Percentiles rank a stretch among this genome's conserved stretches.
These are phyloP conservation scores for Euwallacea fornicatus DNA, from an alignment of 1,140 invertebrate species.

Conservation along the genomic window DNA sequence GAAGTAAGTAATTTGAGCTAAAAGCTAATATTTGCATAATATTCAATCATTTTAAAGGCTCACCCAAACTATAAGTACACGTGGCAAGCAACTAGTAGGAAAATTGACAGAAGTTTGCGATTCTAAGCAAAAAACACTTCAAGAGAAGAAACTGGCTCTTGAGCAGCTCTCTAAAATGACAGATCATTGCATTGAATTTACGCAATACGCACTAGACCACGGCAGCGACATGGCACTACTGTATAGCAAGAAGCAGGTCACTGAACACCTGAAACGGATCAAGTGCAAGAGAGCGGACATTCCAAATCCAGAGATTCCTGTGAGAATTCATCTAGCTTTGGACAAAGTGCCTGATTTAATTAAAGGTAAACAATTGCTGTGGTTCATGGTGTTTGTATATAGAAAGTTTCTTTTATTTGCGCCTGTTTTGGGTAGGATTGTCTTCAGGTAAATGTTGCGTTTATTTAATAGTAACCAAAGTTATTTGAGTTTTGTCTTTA, in stretches of 20 bases:
- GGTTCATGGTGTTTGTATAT: constrained; percentile 6
- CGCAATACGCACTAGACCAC: constrained; percentile 73
- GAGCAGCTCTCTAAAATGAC: constrained; percentile 78
- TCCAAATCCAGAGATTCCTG: constrained; percentile 82
- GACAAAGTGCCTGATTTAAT: constrained; percentile 78
- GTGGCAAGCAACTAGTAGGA: constrained; percentile 78
- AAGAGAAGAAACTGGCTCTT: constrained; percentile 79
- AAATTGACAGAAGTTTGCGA: constrained; percentile 81
- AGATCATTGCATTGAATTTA: constrained; percentile 85
- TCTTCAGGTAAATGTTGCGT: constrained; percentile 43
- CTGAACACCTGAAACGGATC: constrained; percentile 74
- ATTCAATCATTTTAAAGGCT: constrained; percentile 57
- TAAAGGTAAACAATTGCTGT: constrained; percentile 60
- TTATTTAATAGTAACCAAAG: neutral
- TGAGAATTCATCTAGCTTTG: constrained; percentile 72
- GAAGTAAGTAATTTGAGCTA: constrained; percentile 61
- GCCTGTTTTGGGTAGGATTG: constrained; percentile 39
- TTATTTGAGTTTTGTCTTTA: constrained; percentile 10
- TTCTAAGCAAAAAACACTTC: constrained; percentile 77
- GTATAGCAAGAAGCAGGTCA: constrained; percentile 77
- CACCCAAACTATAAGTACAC: constrained; percentile 78
- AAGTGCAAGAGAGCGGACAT: constrained; percentile 79
- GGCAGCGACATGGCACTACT: constrained; percentile 82
- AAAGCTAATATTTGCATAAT: neutral
- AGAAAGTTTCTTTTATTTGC: constrained; percentile 25